Base-by-base conservation (phyloP, 92 coral and sea anemone species). In the Heteractis magnifica region DNA sequence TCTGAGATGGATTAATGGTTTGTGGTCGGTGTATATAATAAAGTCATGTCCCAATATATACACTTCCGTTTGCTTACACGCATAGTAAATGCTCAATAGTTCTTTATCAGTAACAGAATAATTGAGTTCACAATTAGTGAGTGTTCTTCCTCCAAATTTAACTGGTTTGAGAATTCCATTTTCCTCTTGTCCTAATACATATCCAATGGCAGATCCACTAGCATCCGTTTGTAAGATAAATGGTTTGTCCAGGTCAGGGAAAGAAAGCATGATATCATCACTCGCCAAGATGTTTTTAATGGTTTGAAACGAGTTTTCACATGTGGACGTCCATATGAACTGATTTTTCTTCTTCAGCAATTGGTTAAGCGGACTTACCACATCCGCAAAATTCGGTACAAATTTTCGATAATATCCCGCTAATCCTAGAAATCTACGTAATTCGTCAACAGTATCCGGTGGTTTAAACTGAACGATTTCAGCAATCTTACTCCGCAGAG, bases 341-440 rank as follows among this genome's bases (percentile, higher is more conserved):
- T 78, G 49, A 18, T 65, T 44, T n/a, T 65, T 55, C 72, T 77
- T 87, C 9, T 58, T 62, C 41, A 82, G 74, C 44, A 87, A 41
- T 49, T 52, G 53, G 65, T 78, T 78, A 9, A 78, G 50, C 19
- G 81, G 81, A 52, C 65, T 51, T n/a, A 55, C 65, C 13, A 78
- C 44, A 53, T 78, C 65, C 3, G 81, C 81, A 52, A 49, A 52
- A 19, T 55, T 78, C 26, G 81, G 81, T 10, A 78, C 65, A 55
- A 78, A 78, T 81, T 65, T 81, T 3, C 84, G 84, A 26, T 81
- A 81, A 52, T 81, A 81, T 23, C 84, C 84, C 8, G 84, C 84
- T 4, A 81, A 51, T 20, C 84, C 84, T 16, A 88, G 88, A 62
- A 88, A 88, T 26, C 85, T 80, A 71, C 79, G 72, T 23, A 88